Base-by-base conservation (phyloP, 2,888 invertebrate genomes). In the Operophtera brumata region DNA sequence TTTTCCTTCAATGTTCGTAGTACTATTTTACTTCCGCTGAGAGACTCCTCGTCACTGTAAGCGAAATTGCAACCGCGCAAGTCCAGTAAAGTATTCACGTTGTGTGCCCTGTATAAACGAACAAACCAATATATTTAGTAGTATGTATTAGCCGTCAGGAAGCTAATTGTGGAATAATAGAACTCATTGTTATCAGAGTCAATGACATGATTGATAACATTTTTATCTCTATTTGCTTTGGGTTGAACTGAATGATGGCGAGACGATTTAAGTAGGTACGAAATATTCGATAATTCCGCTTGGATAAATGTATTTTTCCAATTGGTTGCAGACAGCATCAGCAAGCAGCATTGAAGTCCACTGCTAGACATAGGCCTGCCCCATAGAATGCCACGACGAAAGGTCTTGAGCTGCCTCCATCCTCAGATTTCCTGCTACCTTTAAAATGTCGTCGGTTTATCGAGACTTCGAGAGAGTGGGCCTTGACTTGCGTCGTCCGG, bases 61-160 rank as follows among this genome's bases (percentile, higher is more conserved):
- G 91, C 92, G 77, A 91, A 92, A 40, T 86, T 87, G 62, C 91
- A 90, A 37, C 92, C 92, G 57, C 92, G 84, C 12, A 92, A 79
- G 70, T 92, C 92, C 62, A 91, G 64, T 55, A 92, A 80, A 32
- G 91, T 91, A 62, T 91, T 91, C 3, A 92, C 91, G 73, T 90
- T 90, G 65, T 92, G 92, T 37, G 91, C 84, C 69, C 91, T 91
- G 82, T 25, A 86, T 70, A 43, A 59, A 52, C 51, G 11, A 37
- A 46, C 14, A 57, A 61, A 48, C 57, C 30, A 62, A 20, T 41
- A 20, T 32, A 14, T 13, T 34, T 70, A 70, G 72, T 70, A 73
- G 71, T 75, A 75, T 71, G 71, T 75, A 75, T 71, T 71, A 67
- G 59, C 58, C 52, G 62, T 67, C 61, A 73, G 67, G 68, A 67